Evolutionary conservation across 2,888 invertebrate species (phyloP).

Genomic region (Caenorhabditis japonica): DNA sequence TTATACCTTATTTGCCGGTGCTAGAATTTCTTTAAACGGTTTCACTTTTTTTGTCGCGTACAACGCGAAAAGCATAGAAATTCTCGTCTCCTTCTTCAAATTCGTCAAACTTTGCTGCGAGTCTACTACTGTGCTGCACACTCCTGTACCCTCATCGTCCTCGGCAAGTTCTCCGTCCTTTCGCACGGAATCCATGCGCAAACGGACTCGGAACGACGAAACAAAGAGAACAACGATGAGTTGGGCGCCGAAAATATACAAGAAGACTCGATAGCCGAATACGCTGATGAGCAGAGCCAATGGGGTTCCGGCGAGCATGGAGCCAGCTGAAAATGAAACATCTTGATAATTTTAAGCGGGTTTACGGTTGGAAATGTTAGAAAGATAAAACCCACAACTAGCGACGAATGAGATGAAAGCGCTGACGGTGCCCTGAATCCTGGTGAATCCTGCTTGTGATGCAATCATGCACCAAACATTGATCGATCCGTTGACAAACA

Average conservation of each 20-base stretch:
- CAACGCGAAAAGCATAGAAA: slow-evolving; percentile 38
- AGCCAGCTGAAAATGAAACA: slow-evolving; percentile 61
- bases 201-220: slow-evolving; percentile 48
- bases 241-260: slow-evolving; percentile 55
- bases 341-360: too few species aligned
- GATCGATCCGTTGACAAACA: slow-evolving; percentile 59
- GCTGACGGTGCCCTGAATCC: slow-evolving; percentile 56
- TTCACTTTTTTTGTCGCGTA: slow-evolving; percentile 42
- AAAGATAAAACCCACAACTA: slow-evolving; percentile 54
- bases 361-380: background rate
- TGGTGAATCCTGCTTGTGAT: slow-evolving; percentile 48
- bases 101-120: slow-evolving; percentile 32
- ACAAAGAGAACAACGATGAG: slow-evolving; percentile 46
- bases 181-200: slow-evolving; percentile 33
- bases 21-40: slow-evolving; percentile 23
- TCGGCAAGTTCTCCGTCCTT: slow-evolving; percentile 16
- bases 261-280: slow-evolving; percentile 55
- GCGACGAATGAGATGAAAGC: slow-evolving; percentile 64
- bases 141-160: slow-evolving; percentile 28
- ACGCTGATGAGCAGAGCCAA: slow-evolving; percentile 55
- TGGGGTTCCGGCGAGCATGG: slow-evolving; percentile 63
- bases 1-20: slow-evolving; percentile 23
- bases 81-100: slow-evolving; percentile 36
- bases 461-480: slow-evolving; percentile 63
- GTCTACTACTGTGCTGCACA: slow-evolving; percentile 37